Evolutionary conservation across 2,113 vertebrate genomes (phyloP), one percentile per base, ranked within the genome.

Genomic region (Corythornis vintsioides): DNA sequence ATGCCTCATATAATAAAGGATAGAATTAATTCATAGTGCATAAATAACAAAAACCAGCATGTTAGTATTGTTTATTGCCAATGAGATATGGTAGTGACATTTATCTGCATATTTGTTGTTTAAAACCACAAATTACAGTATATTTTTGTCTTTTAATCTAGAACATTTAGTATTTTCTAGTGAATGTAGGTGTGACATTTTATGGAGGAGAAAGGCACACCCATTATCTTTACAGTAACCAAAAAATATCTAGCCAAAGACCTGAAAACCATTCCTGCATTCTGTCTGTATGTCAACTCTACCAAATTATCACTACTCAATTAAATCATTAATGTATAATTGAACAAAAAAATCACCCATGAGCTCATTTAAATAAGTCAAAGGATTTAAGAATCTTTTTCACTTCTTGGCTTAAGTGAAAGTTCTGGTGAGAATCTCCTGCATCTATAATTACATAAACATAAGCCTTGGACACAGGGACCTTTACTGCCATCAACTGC

Each of bases 261-360:
- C 50, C 60, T 84, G 50, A 96, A 70, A 79, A 78, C 35, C 21
- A 70, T 88, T 94, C 90, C 88, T 82, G 43, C 43, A 92, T 53
- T 89, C 48, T 73, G 76, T 91, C 90, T 89, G 24, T 78, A 55
- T 42, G 50, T 87, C 9, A 3, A 53, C 15, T 78, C 56, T 56
- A 88, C 35, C 40, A 90, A 80, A 78, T 95, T 86, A 73, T 74
- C 40, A 64, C 63, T 92, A 72, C 45, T 84, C 89, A 87, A 84
- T 75, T 84, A 94, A 94, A 21, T 74, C 53, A 92, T 85, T 91
- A 79, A 89, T 85, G 77, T 33, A 75, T 43, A 91, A 87, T 83
- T 71, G 50, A 94, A 73, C n/a, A 73, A 81, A 87, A 31, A 31
- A n/a, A 86, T 94, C 84, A 81, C 31, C 29, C 38, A 66, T 55